Percentiles rank a stretch among this genome's conserved stretches.
These are phyloP conservation scores for Alces alces DNA, from an alignment of 2,113 vertebrate species.

Conservation along the genomic window DNA sequence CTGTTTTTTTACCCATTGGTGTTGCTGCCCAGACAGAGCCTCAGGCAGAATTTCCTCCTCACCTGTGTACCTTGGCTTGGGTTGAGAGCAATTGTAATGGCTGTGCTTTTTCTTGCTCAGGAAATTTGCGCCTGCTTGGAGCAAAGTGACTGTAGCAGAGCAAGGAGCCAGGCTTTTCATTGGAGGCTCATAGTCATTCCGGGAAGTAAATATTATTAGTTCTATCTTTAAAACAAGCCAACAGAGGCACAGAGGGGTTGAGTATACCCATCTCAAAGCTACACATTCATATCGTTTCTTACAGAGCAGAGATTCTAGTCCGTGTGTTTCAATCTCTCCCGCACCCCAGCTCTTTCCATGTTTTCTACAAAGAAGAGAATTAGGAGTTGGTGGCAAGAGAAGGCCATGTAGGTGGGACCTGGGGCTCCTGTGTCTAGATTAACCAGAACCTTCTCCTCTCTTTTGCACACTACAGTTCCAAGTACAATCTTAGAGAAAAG, in stretches of 20 bases:
- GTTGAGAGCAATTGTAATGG: not conserved
- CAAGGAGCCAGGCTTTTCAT: not conserved
- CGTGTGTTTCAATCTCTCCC: not conserved
- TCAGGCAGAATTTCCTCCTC: not conserved
- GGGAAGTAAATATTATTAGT: not conserved
- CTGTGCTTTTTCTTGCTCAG: not conserved
- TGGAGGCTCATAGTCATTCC: not conserved
- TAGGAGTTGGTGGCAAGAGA: not conserved
- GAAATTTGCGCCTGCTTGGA: not conserved
- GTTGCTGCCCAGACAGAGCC: not conserved
- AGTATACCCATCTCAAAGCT: not conserved
- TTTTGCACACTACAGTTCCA: not conserved
- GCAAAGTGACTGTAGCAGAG: not conserved
- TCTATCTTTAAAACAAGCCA: constrained; percentile 5
- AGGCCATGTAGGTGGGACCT: not conserved
- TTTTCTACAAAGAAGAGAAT: not conserved
- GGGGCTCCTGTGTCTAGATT: not conserved
- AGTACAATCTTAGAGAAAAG: not conserved
- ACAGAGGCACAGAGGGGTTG: not conserved
- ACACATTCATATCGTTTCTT: not conserved
- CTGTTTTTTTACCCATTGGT: not conserved
- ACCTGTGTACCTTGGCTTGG: not conserved
- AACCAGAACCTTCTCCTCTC: not conserved
- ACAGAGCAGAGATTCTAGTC: not conserved
- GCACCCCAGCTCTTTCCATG: not conserved